Evolutionary conservation across 1,140 invertebrate species (phyloP), one percentile per base, ranked within the genome.

Genomic region (Musca domestica): DNA sequence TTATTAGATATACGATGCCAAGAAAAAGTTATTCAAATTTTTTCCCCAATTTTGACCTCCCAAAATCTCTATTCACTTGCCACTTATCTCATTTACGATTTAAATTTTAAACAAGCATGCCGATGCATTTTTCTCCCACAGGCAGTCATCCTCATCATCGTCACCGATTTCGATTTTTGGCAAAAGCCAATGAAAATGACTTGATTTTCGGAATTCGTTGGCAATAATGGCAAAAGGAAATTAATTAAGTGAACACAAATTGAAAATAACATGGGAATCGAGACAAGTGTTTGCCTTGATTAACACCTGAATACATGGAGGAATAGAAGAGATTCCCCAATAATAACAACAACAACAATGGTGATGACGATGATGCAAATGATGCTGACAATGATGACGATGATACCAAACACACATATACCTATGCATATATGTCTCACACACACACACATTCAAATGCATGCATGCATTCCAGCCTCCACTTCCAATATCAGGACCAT

Each of bases 191-290:
- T 2, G 6, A 41, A 41, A 41, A 2, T 41, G 34, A 41, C 34
- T 41, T 41, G 34, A 41, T 9, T 41, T 41, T 5, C 34, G 10
- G 10, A 9, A 10, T 41, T 41, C 12, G 34, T 5, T 7, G 34
- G 34, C 34, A 41, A 41, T 41, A 41, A 41, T 10, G 34, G 34
- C 10, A 41, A 41, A 41, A 61, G 56, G 56, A 61, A 41, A 61
- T 34, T 61, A 61, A 61, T 61, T 61, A 61, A 61, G 56, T 61
- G 56, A 61, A 30, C 56, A 61, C 27, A 61, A 61, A 61, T 61
- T 34, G 56, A 61, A 61, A 61, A 61, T 34, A 61, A 61, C 56
- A 19, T 61, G 56, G 56, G 56, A 61, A 61, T 61, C 10, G 27
- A 34, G 41, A 61, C 56, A 61, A 61, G 56, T 61, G 56, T 61